These are phyloP conservation scores for Probosciger aterrimus DNA, from an alignment of 2,113 vertebrate species.

Conservation along the genomic window DNA sequence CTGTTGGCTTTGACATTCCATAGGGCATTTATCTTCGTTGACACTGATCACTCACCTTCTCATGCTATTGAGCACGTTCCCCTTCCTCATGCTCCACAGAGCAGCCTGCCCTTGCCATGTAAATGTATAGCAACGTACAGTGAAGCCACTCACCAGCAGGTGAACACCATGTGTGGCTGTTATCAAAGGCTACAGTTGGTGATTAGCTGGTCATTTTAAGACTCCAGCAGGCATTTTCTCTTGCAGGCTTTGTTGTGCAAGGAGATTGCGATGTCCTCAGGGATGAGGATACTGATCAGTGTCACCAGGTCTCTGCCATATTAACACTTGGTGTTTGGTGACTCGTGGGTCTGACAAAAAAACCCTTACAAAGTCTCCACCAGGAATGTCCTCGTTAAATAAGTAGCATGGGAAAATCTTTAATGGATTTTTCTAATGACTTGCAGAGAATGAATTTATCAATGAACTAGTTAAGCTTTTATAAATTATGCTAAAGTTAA, in stretches of 20 bases:
- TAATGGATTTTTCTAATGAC: accelerated
- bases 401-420: not conserved
- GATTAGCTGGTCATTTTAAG: not conserved
- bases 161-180: not conserved
- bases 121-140: accelerated
- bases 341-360: accelerated
- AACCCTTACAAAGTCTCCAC: accelerated
- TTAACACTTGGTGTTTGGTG: not conserved
- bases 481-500: not conserved
- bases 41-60: not conserved
- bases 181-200: accelerated
- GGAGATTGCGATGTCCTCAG: not conserved
- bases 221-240: not conserved
- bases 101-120: not conserved
- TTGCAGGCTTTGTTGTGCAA: not conserved
- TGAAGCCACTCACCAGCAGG: not conserved
- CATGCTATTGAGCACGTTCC: not conserved
- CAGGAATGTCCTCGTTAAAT: not conserved
- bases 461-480: not conserved
- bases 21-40: not conserved
- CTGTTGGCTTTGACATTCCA: accelerated
- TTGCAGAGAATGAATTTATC: not conserved
- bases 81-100: too few species aligned
- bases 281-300: not conserved
- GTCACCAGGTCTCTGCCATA: not conserved